Evolutionary conservation across 2,888 invertebrate genomes (phyloP).

Genomic region (Drosophila fulvimacula): DNA sequence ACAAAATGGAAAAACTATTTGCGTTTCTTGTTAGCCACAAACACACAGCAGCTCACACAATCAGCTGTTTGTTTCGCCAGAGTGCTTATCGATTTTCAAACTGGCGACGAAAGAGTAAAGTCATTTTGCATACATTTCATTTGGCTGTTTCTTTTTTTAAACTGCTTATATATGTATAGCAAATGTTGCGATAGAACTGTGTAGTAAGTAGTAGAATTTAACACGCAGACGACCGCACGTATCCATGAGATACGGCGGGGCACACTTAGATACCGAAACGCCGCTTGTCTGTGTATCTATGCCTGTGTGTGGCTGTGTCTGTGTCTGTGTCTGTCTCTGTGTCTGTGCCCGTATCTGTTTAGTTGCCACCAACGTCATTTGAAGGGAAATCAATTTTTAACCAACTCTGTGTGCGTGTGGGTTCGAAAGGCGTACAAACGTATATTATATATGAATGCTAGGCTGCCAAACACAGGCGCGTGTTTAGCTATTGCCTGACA

Average conservation of each 20-base stretch:
- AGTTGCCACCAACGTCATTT: constrained; percentile 40
- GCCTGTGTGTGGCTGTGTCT: constrained; percentile 15
- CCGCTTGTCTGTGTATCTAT: constrained; percentile 26
- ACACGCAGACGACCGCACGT: constrained; percentile 43
- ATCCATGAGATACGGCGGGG: constrained; percentile 65
- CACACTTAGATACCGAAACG: constrained; percentile 39
- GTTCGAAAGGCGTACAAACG: constrained; percentile 52
- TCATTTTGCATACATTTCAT: constrained; percentile 48
- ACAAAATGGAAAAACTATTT: constrained; percentile 22
- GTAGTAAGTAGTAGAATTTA: constrained; percentile 41
- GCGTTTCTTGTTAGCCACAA: constrained; percentile 22
- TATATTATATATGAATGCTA: constrained; percentile 49
- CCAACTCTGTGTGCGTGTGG: constrained; percentile 30
- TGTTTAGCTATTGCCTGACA: constrained; percentile 62
- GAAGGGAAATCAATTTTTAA: constrained; percentile 71
- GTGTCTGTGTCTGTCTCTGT: constrained; percentile 24
- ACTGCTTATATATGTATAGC: constrained; percentile 20
- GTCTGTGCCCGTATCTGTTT: constrained; percentile 27
- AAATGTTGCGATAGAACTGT: constrained; percentile 31
- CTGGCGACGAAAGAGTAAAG: constrained; percentile 18
- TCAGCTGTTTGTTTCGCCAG: constrained; percentile 55
- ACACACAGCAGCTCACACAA: constrained; percentile 39
- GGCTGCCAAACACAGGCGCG: constrained; percentile 17
- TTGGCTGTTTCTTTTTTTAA: constrained; percentile 13
- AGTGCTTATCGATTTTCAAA: constrained; percentile 68